phyloP scores from a whole-genome alignment of 2,113 vertebrate genomes.

The Cavia aperea region DNA sequence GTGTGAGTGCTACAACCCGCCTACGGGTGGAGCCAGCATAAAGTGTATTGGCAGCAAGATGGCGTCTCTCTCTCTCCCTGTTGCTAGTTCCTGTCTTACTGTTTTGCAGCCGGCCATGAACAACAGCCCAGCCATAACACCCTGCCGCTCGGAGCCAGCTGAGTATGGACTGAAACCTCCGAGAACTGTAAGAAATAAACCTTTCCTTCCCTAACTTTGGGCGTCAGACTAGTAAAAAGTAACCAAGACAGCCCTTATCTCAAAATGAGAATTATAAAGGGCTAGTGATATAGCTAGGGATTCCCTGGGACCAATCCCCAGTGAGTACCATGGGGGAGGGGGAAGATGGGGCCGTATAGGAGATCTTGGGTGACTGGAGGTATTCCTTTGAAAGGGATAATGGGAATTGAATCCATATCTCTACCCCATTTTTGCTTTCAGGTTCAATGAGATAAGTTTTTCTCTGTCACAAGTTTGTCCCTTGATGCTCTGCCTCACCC shows the following conservation, averaged over 20 bases:
- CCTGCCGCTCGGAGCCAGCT: no score
- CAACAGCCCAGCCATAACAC: no score
- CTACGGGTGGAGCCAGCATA: no score
- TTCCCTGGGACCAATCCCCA: background rate
- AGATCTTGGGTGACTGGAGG: background rate
- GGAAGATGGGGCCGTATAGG: background rate
- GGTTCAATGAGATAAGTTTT: background rate
- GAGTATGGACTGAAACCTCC: no score
- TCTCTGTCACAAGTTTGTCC: background rate
- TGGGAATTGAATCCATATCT: background rate
- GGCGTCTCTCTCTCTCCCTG: no score
- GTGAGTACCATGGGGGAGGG: background rate
- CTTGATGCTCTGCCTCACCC: background rate
- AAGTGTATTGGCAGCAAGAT: no score
- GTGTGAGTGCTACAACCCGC: no score
- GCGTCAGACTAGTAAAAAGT: no score
- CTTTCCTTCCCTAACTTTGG: no score
- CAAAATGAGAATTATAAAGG: background rate
- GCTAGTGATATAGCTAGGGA: background rate
- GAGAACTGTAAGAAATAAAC: no score
- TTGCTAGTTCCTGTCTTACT: no score
- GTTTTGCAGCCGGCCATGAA: no score
- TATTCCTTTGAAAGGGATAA: background rate
- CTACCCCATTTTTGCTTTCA: background rate
- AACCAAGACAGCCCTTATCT: background rate